These are phyloP conservation scores for Saccopteryx bilineata DNA, from an alignment of 2,113 vertebrate species.

Conservation along the genomic window DNA sequence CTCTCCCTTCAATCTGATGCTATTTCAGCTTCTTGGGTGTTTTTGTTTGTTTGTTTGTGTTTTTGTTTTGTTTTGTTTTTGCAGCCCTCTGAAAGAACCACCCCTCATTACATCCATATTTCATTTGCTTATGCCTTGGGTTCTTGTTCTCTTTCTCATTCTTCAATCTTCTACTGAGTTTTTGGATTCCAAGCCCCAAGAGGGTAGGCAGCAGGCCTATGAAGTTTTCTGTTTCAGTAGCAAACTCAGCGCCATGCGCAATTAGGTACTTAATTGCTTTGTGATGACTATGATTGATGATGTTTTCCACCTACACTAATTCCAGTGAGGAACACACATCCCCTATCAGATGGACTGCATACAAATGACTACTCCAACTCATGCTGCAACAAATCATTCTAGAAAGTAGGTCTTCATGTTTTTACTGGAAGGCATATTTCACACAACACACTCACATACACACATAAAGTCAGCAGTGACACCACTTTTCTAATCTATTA, in stretches of 20 bases:
- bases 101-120: not conserved
- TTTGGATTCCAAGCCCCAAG: slow-evolving; percentile 75
- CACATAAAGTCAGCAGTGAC: not conserved
- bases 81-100: not conserved
- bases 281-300: slow-evolving; percentile 81
- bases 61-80: not conserved
- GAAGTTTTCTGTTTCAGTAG: slow-evolving; percentile 62
- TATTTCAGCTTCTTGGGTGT: not conserved
- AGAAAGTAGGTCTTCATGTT: not conserved
- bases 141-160: not conserved
- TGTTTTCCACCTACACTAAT: slow-evolving; percentile 68
- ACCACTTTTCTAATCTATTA: not conserved
- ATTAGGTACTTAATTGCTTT: slow-evolving; percentile 81
- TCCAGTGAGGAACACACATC: slow-evolving; percentile 60
- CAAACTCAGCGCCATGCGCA: slow-evolving; percentile 72
- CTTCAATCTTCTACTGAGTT: slow-evolving; percentile 38
- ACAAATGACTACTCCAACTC: slow-evolving; percentile 47
- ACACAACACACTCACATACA: not conserved
- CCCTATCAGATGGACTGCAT: slow-evolving; percentile 33
- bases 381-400: slow-evolving; percentile 30
- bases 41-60: not conserved
- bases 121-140: not conserved
- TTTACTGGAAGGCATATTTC: not conserved
- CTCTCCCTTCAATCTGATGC: not conserved
- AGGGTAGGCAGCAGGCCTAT: slow-evolving; percentile 60